phyloP scores from a whole-genome alignment of 2,113 vertebrate genomes.

The human region GRCh38 chrX:97637001-97637500 shows the following conservation, averaged over 20 bases:
- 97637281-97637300: slow-evolving; percentile 65
- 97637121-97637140: slow-evolving; percentile 78
- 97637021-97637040: slow-evolving; percentile 17
- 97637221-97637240: slow-evolving; percentile 9
- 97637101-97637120: slow-evolving; percentile 79
- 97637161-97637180: slow-evolving; percentile 80
- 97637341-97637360: background rate
- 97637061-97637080: slow-evolving; percentile 65
- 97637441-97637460: background rate
- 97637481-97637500: background rate
- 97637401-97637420: background rate
- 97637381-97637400: background rate
- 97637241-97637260: slow-evolving; percentile 37
- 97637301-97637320: slow-evolving; percentile 45
- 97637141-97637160: slow-evolving; percentile 82
- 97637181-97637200: slow-evolving; percentile 80
- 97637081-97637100: slow-evolving; percentile 72
- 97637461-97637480: background rate
- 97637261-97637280: slow-evolving; percentile 60
- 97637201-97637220: slow-evolving; percentile 49
- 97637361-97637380: background rate
- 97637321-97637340: slow-evolving; percentile 67
- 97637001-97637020: background rate
- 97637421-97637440: slow-evolving; percentile 15
- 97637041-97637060: slow-evolving; percentile 67